Conservation (phyloP, 2,113 vertebrate genomes). For the Scortum barcoo region DNA sequence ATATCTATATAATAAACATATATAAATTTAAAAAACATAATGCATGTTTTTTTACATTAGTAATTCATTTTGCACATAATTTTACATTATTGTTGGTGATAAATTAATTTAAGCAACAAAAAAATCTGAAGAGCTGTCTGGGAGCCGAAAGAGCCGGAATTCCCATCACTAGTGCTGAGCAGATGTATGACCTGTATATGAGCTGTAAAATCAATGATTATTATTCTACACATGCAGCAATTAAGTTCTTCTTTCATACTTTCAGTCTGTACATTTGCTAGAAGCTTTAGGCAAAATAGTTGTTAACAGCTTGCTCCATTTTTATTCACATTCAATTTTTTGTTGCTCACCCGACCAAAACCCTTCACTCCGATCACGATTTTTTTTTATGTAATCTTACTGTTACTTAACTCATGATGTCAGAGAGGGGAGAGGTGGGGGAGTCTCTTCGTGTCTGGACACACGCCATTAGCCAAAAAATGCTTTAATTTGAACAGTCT, state of each 20-base stretch:
- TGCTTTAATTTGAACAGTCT: neutral
- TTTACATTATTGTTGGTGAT: no score
- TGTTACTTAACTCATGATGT: neutral
- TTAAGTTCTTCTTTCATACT: neutral
- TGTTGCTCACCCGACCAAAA: neutral
- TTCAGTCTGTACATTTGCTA: no score
- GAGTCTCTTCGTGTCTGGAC: neutral
- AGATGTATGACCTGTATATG: neutral
- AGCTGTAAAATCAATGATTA: neutral
- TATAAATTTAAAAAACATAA: no score
- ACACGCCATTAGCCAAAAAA: constrained; percentile 8
- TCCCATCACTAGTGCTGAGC: no score
- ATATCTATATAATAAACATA: no score
- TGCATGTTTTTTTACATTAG: no score
- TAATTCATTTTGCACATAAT: no score
- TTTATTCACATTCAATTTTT: neutral
- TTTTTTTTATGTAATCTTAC: neutral
- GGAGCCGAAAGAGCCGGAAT: no score
- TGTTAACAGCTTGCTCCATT: neutral
- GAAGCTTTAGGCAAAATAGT: no score
- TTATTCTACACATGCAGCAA: neutral
- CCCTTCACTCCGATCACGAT: neutral
- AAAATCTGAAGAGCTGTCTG: no score
- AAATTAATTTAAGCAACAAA: no score
- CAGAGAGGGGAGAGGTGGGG: no score